Conservation (phyloP, 2,888 invertebrate genomes). For the Portevinia maculata region DNA sequence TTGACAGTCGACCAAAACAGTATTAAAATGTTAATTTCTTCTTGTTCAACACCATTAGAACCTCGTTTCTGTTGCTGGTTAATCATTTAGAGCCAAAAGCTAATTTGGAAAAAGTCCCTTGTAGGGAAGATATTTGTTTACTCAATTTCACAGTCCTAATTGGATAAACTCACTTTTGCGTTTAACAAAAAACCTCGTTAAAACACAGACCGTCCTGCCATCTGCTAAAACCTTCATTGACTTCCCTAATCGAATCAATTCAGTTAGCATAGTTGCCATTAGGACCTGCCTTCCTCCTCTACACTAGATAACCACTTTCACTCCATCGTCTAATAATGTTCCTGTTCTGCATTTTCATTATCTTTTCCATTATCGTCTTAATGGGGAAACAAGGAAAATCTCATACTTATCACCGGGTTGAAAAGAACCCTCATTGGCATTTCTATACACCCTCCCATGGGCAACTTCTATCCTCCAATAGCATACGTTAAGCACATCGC, state of each 20-base stretch:
- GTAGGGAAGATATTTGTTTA: too few species aligned
- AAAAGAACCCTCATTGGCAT: constrained; percentile 11
- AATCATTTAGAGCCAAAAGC: too few species aligned
- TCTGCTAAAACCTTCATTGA: constrained; percentile 5
- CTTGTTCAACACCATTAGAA: too few species aligned
- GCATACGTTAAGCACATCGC: constrained; percentile 63
- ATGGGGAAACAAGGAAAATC: constrained; percentile 57
- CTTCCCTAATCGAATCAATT: constrained; percentile 42
- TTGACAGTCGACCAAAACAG: too few species aligned
- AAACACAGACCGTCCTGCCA: too few species aligned
- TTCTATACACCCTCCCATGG: not conserved
- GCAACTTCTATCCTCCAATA: constrained; percentile 35
- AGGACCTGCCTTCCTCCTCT: not conserved
- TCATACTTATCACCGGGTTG: constrained; percentile 41
- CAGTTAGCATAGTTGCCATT: constrained; percentile 37
- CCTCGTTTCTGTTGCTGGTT: too few species aligned
- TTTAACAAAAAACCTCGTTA: constrained; percentile 4
- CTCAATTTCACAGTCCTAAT: too few species aligned
- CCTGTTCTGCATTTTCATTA: constrained; percentile 44
- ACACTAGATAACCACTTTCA: constrained; percentile 2
- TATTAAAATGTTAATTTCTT: too few species aligned
- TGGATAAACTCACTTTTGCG: too few species aligned
- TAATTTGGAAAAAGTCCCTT: too few species aligned
- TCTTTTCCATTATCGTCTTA: constrained; percentile 62
- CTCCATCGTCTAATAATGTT: constrained; percentile 30